Evolutionary conservation across 2,888 invertebrate species (phyloP), one percentile per base, ranked within the genome.

Genomic region (Dasysyrphus tricinctus): DNA sequence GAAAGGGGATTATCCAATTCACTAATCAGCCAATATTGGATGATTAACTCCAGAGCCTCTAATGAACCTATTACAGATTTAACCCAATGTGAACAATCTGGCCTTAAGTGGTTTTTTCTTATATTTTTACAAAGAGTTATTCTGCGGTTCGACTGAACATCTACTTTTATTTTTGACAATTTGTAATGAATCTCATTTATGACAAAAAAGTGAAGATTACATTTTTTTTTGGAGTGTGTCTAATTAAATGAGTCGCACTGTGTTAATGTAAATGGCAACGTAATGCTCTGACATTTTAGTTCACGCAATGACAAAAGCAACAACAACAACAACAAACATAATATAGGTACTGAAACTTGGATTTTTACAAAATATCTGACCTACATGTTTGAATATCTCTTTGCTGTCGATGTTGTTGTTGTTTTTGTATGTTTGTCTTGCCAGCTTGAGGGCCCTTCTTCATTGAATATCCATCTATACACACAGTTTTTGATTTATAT

Each of bases 361-460:
- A 75, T 70, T 67, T 12, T 63, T 69, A 70, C 70, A 69, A 75
- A 80, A 72, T 84, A 59, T 84, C 49, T 85, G 85, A 81, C 85
- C 85, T 85, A 81, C 49, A 78, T 85, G 77, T 51, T 73, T 80
- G 32, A 44, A 51, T 70, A 39, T 73, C 16, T 67, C 19, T 54
- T 44, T 42, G 34, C 19, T 67, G 51, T 73, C 24, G 39, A 34
- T 34, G 44, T 16, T 44, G 19, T 47, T 75, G 24, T 47, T 47
- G 65, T n/a, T 47, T 14, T 12, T 24, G 1, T 24, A 3, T 65
- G 11, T 29, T 32, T 6, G 6, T 47, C 16, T 29, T 65, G 70
- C 9, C n/a, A 63, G 54, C 70, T 74, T 70, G 75, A 84, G 74
- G 75, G 80, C 83, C 70, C 80, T 84, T 84, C 75, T 83, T 84